Base-by-base conservation (phyloP, 2,888 invertebrate species). In the Lasioglossum villosulum region DNA sequence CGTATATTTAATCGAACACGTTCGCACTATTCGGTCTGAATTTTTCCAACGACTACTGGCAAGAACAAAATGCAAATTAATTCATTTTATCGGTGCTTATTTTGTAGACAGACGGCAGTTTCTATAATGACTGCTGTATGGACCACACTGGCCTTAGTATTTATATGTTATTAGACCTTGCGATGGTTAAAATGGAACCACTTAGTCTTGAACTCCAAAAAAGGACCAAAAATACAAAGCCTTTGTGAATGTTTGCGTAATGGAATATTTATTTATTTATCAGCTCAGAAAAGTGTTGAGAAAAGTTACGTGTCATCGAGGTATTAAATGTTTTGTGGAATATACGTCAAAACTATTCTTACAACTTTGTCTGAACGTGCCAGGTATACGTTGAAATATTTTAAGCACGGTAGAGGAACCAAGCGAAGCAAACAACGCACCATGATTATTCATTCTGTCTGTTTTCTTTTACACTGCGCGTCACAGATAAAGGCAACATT, bases 391-490 rank as follows among this genome's bases (percentile, higher is more conserved):
- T 30, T 16, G 19, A 66, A 66, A 66, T 34, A 34, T 34, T 66
- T 66, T 34, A 66, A 66, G 66, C 34, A 66, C 66, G 34, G 34
- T 8, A 19, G 66, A 34, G 66, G 66, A 30, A 34, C 30, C 19
- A 30, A 34, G 66, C 66, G 66, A 66, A 34, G 34, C 66, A 66
- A 66, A 66, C 30, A 66, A 30, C 34, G 34, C 66, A 16, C 34
- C 66, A 34, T 66, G 30, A 66, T 34, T 66, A 34, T 66, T 66
- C 66, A 66, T 66, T 34, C 66, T 34, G 66, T 8, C 66, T 68
- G 68, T 68, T 68, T 68, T 68, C 37, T 34, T 68, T 68, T 37
- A 37, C 37, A 37, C 68, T 68, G 10, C 37, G 37, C 68, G 19
- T 37, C 68, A 34, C 37, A 34, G 68, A 37, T 34, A 68, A 68